Percentiles rank a stretch among this genome's conserved stretches.
These are phyloP conservation scores for Drosophila sechellia DNA, from an alignment of 1,140 invertebrate genomes.

Conservation along the genomic window DNA sequence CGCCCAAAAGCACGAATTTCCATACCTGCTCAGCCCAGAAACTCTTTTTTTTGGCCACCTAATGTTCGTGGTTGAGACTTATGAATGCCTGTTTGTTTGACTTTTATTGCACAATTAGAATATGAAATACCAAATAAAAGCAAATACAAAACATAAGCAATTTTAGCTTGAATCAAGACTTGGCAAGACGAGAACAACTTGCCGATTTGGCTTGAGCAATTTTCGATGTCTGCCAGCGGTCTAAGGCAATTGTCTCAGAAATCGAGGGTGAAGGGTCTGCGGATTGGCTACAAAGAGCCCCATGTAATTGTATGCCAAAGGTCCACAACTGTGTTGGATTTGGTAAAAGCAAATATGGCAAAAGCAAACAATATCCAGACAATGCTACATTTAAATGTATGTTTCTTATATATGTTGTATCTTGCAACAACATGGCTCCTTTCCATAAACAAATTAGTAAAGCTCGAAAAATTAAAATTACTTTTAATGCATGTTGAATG, in stretches of 20 bases:
- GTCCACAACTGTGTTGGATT: constrained; percentile 61
- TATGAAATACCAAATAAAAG: constrained; percentile 40
- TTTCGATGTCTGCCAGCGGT: constrained; percentile 32
- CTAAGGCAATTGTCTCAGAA: constrained; percentile 18
- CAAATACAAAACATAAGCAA: constrained; percentile 14
- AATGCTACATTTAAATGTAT: background rate
- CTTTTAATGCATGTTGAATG: too few relatives aligned
- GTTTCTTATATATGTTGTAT: background rate
- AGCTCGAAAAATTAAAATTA: background rate
- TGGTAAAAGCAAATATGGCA: constrained; percentile 29
- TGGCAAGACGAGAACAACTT: constrained; percentile 35
- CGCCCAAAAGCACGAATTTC: constrained; percentile 16
- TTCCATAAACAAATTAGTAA: background rate
- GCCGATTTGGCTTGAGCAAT: constrained; percentile 21
- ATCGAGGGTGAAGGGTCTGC: constrained; percentile 6
- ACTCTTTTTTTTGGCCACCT: constrained; percentile 9
- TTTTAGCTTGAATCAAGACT: constrained; percentile 12
- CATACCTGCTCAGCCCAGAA: constrained; percentile 16
- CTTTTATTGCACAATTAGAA: constrained; percentile 68
- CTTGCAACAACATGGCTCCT: background rate
- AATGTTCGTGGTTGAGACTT: constrained; percentile 5
- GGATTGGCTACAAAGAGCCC: background rate
- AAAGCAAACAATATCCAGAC: constrained; percentile 10
- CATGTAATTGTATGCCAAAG: constrained; percentile 73
- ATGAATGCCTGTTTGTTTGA: constrained; percentile 37